Evolutionary conservation across 2,113 vertebrate species (phyloP).

Genomic region (Tupaia chinensis): DNA sequence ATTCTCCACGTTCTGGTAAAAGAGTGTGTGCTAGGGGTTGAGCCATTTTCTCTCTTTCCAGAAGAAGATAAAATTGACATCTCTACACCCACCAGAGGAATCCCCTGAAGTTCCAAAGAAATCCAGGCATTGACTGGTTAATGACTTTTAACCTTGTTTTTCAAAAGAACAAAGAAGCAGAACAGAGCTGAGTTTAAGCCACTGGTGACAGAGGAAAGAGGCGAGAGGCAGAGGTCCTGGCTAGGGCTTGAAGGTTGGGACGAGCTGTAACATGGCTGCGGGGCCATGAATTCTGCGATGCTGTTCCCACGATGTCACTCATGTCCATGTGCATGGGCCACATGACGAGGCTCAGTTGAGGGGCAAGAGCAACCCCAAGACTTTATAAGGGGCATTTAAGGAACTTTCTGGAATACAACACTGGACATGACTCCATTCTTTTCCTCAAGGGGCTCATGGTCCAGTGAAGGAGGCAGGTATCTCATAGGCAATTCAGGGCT

Average conservation of each 20-base stretch:
- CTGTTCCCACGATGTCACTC: not conserved
- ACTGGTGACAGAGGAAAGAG: not conserved
- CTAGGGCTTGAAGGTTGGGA: not conserved
- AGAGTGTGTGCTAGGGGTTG: not conserved
- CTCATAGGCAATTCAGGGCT: not conserved
- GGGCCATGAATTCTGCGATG: fast-evolving
- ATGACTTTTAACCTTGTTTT: not conserved
- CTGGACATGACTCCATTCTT: not conserved
- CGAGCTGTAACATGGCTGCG: not conserved
- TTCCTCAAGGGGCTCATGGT: not conserved
- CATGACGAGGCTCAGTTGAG: not conserved
- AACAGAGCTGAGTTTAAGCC: not conserved
- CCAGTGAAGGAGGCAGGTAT: not conserved
- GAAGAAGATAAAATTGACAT: not conserved
- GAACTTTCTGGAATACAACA: fast-evolving
- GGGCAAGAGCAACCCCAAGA: not conserved
- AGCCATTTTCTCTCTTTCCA: not conserved
- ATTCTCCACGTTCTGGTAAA: not conserved
- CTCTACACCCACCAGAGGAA: not conserved
- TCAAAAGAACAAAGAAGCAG: not conserved
- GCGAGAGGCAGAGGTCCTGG: not conserved
- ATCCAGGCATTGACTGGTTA: not conserved
- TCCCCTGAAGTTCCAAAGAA: not conserved
- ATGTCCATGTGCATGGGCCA: not conserved
- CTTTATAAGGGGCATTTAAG: not conserved